phyloP scores from a whole-genome alignment of 2,888 invertebrate genomes.

The Ischnura elegans region DNA sequence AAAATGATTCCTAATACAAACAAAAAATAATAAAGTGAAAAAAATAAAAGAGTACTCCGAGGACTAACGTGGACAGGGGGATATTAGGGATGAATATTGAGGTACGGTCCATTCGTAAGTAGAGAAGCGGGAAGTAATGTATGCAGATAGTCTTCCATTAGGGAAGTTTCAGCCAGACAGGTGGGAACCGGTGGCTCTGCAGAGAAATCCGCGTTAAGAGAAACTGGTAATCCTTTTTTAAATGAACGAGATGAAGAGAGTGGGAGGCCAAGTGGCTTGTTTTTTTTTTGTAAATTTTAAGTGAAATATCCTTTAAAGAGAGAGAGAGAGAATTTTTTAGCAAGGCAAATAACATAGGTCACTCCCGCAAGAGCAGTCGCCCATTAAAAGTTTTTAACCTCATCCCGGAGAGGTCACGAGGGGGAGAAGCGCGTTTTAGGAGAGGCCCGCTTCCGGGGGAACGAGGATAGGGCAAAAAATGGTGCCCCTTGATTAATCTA shows the following conservation, averaged over 20 bases:
- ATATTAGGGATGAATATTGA: conserved; percentile 57
- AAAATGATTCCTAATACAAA: conserved; percentile 50
- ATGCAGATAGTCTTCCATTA: conserved; percentile 18
- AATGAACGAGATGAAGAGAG: too few species aligned
- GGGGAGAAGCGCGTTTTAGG: background rate
- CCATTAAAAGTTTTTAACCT: conserved; percentile 30
- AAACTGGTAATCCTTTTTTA: conserved; percentile 38
- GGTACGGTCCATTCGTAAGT: conserved; percentile 1
- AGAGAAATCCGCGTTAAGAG: background rate
- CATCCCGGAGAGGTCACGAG: background rate
- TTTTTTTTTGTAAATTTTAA: conserved; percentile 56
- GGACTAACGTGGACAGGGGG: conserved; percentile 46
- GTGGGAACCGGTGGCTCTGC: background rate
- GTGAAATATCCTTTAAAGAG: conserved; percentile 52
- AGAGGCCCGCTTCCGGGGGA: background rate
- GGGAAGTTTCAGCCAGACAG: conserved; percentile 33
- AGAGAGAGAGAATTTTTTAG: conserved; percentile 53
- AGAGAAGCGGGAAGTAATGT: background rate
- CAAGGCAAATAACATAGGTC: conserved; percentile 32
- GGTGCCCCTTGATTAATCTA: background rate
- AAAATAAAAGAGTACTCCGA: background rate
- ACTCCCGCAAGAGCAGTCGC: background rate
- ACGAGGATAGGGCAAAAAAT: background rate
- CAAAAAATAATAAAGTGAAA: background rate
- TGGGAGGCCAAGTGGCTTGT: background rate